phyloP scores from a whole-genome alignment of 2,113 vertebrate genomes.

The Eolophus roseicapilla region DNA sequence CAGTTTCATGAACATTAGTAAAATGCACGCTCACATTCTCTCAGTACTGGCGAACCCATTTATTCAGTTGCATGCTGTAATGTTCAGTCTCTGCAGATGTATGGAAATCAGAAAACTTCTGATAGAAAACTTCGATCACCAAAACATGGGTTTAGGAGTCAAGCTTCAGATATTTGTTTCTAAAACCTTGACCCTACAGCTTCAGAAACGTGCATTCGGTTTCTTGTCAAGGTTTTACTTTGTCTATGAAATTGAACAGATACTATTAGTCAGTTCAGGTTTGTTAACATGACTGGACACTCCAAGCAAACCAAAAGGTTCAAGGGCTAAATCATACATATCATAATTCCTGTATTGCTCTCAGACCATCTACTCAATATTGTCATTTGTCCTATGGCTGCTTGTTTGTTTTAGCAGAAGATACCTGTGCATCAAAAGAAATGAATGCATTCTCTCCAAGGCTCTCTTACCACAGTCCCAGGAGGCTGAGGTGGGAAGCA shows the following conservation, averaged over 20 bases:
- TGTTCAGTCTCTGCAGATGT: background rate
- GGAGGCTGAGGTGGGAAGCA: background rate
- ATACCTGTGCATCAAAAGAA: background rate
- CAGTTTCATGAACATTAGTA: background rate
- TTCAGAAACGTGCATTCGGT: background rate
- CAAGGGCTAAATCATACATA: background rate
- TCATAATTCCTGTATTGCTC: background rate
- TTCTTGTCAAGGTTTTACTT: background rate
- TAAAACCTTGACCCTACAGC: background rate
- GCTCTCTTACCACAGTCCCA: background rate
- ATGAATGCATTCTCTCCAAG: background rate
- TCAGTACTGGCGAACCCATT: accelerated
- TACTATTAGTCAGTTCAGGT: background rate
- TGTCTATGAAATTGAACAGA: background rate
- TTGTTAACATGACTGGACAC: background rate
- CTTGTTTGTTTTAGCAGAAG: background rate
- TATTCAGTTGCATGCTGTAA: background rate
- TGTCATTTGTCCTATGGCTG: background rate
- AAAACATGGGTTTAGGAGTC: background rate
- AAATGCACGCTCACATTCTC: background rate
- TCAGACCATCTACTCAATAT: background rate
- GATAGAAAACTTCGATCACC: background rate
- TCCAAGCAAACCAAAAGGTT: background rate
- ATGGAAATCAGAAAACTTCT: background rate
- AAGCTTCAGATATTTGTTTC: background rate